Evolutionary conservation across 2,888 invertebrate genomes (phyloP), one percentile per base, ranked within the genome.

Genomic region (Thecocarcelia acutangulata): DNA sequence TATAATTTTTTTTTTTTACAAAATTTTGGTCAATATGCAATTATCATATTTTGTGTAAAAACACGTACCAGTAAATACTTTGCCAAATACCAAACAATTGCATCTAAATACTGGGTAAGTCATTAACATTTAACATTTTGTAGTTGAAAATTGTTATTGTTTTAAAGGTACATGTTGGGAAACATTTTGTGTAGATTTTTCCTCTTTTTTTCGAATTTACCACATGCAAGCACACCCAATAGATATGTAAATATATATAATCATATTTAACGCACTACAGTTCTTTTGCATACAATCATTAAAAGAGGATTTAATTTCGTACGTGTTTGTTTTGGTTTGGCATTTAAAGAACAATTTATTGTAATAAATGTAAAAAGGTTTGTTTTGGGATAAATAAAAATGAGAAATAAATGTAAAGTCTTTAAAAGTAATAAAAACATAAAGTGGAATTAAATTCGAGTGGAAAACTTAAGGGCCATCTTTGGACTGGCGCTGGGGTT

Each of bases 31-130:
- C 63, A 80, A 72, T 72, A 61, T 59, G 69, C 81, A 77, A 78
- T 82, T 74, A 78, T 82, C 77, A 74, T 74, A 82, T 69, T 63
- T 78, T 73, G 48, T 58, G 1, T 46, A 74, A 63, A 74, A 80
- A 74, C 79, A 80, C 63, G 79, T 80, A 74, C 59, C 40, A 13
- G n/a, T 44, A 64, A 63, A 56, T 70, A 50, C 68, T 15, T 64
- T 77, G 33, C 6, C 48, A 72, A 64, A 70, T 44, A 24, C 19
- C 50, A 59, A 78, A 52, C 72, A 58, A 58, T 58, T 64, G 33
- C 28, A 73, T 68, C 17, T 56, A 54, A 64, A 21, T 56, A 48
- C 13, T n/a, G 11, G 54, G 8, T 50, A 50, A 56, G 56, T 48
- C 58, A 44, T 68, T 66, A 64, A 58, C 33, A 74, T 48, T 64